These are phyloP conservation scores for Rhinoraja longicauda DNA, from an alignment of 2,797 vertebrate genomes.

Conservation along the genomic window DNA sequence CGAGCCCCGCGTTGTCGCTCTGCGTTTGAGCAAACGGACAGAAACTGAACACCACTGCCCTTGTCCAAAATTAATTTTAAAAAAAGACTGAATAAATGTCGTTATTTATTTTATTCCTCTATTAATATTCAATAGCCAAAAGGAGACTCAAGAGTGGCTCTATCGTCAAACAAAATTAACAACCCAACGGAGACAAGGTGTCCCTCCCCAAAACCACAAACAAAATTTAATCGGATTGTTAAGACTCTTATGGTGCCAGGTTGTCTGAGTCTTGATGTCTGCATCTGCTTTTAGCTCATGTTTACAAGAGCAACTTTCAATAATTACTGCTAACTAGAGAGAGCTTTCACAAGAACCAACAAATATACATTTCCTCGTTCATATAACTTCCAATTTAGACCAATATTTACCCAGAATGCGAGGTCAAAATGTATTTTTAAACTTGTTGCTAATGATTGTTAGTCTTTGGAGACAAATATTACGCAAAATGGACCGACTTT, in stretches of 20 bases:
- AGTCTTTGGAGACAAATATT: neutral
- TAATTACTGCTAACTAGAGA: neutral
- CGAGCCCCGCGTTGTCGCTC: too few relatives aligned
- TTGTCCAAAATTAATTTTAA: neutral
- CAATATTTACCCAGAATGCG: neutral
- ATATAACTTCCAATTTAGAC: neutral
- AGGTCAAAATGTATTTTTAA: neutral
- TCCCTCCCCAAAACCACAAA: neutral
- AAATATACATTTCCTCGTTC: neutral
- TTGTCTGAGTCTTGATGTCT: neutral
- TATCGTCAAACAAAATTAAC: neutral
- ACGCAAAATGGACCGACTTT: neutral
- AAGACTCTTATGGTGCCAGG: neutral
- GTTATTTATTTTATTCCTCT: constrained; percentile 16
- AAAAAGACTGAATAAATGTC: neutral
- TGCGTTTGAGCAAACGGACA: neutral
- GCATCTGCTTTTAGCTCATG: neutral
- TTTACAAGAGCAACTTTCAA: neutral
- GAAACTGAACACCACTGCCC: neutral
- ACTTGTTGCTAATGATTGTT: neutral
- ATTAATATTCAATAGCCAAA: neutral
- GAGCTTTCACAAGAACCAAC: neutral
- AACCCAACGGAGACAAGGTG: neutral
- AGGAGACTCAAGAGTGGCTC: neutral
- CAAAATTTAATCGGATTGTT: neutral